Evolutionary conservation across 2,888 invertebrate genomes (phyloP), one percentile per base, ranked within the genome.

Genomic region (Hedychridium roseum): DNA sequence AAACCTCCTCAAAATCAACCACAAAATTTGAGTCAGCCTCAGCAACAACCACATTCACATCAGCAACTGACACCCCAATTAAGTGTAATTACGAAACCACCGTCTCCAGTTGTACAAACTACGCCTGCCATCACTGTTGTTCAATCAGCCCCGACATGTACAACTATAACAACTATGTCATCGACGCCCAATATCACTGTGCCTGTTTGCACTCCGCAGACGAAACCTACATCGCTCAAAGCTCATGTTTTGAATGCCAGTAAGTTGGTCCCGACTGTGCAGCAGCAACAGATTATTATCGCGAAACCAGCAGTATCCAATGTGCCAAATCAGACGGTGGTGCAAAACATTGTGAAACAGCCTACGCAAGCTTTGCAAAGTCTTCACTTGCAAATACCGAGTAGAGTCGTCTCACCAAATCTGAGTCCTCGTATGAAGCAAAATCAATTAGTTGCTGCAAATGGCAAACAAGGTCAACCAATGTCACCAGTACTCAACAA

Each of bases 231-330:
- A 14, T 84, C 85, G 3, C 73, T 87, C 2, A 87, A 87, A 64
- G 86, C 86, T 1, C 86, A 86, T 54, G 86, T 87, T 2, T 68
- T 87, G 14, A 85, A 84, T 41, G 76, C 77, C 2, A 77, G 71
- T 30, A 77, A 77, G 56, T 54, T 73, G 11, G 70, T n/a, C n/a
- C n/a, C 52, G 1, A 68, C 62, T 26, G 66, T 60, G 15, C 67
- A 63, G 21, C 64, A 63, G 34, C 61, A 68, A 11, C 71, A 67
- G 14, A 64, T 67, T 5, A 68, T 73, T 2, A 65, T 74, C 2
- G 57, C 67, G 1, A 79, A 77, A 57, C 55, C 73, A 3, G 34
- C 62, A 1, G 51, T 68, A 5, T 64, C 78, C 1, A 64, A 37
- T 17, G 14, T 68, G 2, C 59, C 73, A 0, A 66, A 43, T 38